phyloP scores from a whole-genome alignment of 1,140 invertebrate species.

The Zaprionus tsacasi region DNA sequence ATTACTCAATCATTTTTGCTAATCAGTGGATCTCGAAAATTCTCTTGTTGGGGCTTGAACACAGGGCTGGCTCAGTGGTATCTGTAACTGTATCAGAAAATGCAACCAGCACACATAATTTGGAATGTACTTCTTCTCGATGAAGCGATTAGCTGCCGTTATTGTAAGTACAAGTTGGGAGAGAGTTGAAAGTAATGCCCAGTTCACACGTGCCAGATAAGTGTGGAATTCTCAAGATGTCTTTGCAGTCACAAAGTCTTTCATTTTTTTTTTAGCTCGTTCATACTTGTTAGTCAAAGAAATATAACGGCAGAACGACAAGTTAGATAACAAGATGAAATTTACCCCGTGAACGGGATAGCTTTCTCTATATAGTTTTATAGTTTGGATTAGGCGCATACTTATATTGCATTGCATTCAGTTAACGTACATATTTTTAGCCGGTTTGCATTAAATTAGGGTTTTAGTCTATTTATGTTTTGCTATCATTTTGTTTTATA shows the following conservation, averaged over 20 bases:
- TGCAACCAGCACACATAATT: conserved; percentile 31
- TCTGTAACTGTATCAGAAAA: conserved; percentile 38
- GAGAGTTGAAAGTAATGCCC: conserved; percentile 24
- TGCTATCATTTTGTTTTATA: conserved; percentile 76
- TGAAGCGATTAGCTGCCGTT: not conserved
- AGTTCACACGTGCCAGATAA: conserved; percentile 37
- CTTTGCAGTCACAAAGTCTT: not conserved
- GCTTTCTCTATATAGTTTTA: conserved; percentile 31
- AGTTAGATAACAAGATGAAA: not conserved
- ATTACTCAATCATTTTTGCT: conserved; percentile 16
- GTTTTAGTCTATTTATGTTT: conserved; percentile 78
- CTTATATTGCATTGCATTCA: conserved; percentile 52
- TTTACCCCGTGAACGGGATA: not conserved
- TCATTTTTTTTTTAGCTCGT: not conserved
- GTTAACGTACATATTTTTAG: conserved; percentile 72
- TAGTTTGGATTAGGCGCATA: conserved; percentile 64
- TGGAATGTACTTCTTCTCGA: conserved; percentile 59
- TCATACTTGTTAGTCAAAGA: not conserved
- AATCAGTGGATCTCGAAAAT: conserved; percentile 10
- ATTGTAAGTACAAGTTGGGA: conserved; percentile 41
- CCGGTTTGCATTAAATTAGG: conserved; percentile 69
- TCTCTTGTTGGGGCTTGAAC: conserved; percentile 46
- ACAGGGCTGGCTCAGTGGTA: conserved; percentile 67
- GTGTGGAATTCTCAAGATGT: not conserved
- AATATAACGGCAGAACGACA: not conserved